Conservation (phyloP, 37 sponge, comb jelly and placozoan species). For the Halisarca cf. caerulea region DNA sequence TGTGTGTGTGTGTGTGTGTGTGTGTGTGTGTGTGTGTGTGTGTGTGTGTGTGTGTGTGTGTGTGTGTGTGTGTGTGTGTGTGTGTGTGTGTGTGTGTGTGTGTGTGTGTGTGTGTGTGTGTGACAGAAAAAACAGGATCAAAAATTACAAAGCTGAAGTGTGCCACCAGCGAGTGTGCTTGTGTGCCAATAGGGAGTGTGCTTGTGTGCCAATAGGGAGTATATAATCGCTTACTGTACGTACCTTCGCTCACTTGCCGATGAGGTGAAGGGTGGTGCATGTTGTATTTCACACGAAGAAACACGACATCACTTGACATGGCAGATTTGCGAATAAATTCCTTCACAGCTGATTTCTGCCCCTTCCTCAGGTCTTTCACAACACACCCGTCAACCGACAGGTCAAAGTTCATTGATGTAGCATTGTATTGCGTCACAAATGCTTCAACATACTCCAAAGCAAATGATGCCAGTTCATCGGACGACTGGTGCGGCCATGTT, state of each 20-base stretch:
- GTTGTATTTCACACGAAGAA: neutral
- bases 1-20: conserved; percentile 21
- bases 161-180: no score
- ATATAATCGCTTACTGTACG: no score
- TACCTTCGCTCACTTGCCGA: neutral
- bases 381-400: neutral
- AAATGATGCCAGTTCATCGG: neutral
- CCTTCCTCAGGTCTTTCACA: neutral
- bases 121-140: no score
- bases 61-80: no score
- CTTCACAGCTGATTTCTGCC: neutral
- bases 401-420: neutral
- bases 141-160: no score
- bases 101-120: no score
- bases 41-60: conserved; percentile 15
- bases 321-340: neutral
- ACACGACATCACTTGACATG: no score
- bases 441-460: neutral
- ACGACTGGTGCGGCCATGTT: neutral
- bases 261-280: neutral
- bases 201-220: no score
- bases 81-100: no score
- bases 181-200: no score
- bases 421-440: neutral
- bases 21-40: neutral